These are phyloP conservation scores for Tridacna crocea DNA, from an alignment of 2,888 invertebrate species.

Conservation along the genomic window DNA sequence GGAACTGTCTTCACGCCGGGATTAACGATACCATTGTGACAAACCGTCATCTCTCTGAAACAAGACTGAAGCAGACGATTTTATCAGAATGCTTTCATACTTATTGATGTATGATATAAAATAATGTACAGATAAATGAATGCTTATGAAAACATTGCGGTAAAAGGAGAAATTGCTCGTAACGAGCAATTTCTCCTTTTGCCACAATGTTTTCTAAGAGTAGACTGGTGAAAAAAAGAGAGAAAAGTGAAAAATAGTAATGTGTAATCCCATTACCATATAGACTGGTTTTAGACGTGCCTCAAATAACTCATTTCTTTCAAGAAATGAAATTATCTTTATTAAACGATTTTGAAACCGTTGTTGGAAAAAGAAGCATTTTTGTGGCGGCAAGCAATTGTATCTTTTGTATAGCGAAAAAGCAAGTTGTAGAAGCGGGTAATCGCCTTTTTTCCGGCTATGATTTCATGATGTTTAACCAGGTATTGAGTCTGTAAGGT, in stretches of 20 bases:
- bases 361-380: too few relatives aligned
- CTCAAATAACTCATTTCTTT: neutral
- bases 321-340: neutral
- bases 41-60: neutral
- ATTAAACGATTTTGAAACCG: neutral
- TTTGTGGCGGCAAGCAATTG: too few relatives aligned
- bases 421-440: too few relatives aligned
- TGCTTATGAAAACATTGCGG: neutral
- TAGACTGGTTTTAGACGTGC: neutral
- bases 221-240: neutral
- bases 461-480: too few relatives aligned
- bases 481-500: too few relatives aligned
- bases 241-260: neutral
- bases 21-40: neutral
- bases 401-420: too few relatives aligned
- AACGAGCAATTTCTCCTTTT: neutral
- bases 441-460: too few relatives aligned
- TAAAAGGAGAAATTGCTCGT: neutral
- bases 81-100: neutral
- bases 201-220: neutral
- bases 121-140: too few relatives aligned
- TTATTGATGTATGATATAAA: too few relatives aligned
- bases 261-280: neutral
- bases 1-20: neutral
- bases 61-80: neutral